Base-by-base conservation (phyloP, 2,797 vertebrate species). In the Remorina albescens region DNA sequence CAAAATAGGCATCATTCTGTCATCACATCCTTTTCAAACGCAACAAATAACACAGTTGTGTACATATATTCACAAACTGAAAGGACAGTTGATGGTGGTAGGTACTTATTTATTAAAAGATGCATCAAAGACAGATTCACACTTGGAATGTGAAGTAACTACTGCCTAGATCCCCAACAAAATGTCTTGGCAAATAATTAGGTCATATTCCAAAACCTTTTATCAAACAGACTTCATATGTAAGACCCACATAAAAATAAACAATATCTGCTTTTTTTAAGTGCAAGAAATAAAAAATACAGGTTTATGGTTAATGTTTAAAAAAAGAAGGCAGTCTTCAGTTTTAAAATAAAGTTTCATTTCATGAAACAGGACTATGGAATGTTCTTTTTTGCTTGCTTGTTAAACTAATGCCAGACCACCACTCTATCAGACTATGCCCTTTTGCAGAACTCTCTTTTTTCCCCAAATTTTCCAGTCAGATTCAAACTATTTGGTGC, bases 71-170 rank as follows among this genome's bases (percentile, higher is more conserved):
- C 90, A 95, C 91, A 95, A 94, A 94, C 86, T 89, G 88, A 90
- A 94, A 92, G 88, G 89, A 94, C 92, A 92, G 92, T 89, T 78
- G 84, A 91, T 92, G 93, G 92, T 95, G 94, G 91, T 94, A 94
- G 91, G 94, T 94, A 95, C 93, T 94, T 93, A 93, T 95, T 95
- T 95, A 95, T 95, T 95, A 93, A 95, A 94, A 95, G 92, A 94
- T 94, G 92, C 94, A 93, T 95, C 95, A 92, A 92, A 94, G 91
- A 93, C 88, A 94, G 89, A 86, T 94, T 94, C 93, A 94, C 93
- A 94, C 93, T 92, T 92, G 93, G 93, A 95, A 94, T 95, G 94
- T 93, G 94, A 95, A 93, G 84, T 92, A 92, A 94, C 91, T 92
- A 93, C 91, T 94, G 92, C 91, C 94, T 82, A 92, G 86, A 92